These are phyloP conservation scores for Drosophila punjabiensis DNA, from an alignment of 1,140 invertebrate species.

Conservation along the genomic window DNA sequence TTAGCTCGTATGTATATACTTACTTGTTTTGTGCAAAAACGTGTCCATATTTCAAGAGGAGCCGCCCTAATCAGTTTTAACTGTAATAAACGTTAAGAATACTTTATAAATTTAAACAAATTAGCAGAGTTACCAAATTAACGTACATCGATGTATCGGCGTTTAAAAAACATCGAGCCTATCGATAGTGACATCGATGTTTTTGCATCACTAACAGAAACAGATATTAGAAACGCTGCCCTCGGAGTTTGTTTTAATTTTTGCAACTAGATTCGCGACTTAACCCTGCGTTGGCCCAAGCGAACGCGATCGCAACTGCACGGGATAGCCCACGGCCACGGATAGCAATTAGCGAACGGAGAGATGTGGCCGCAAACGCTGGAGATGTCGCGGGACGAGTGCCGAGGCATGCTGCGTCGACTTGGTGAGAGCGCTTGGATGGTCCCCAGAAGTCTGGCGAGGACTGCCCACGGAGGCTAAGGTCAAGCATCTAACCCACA, in stretches of 20 bases:
- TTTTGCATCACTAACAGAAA: slow-evolving; percentile 1
- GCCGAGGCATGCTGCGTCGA: slow-evolving; percentile 93
- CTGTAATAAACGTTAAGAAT: no score
- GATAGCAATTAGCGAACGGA: slow-evolving; percentile 55
- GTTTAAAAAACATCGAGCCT: no score
- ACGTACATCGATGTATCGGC: no score
- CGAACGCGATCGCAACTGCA: slow-evolving; percentile 50
- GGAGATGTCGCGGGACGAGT: slow-evolving; percentile 94
- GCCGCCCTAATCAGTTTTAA: no score
- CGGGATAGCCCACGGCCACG: slow-evolving; percentile 52
- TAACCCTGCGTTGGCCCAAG: slow-evolving; percentile 38
- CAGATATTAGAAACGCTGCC: slow-evolving; percentile 49
- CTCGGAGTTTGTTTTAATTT: slow-evolving; percentile 58
- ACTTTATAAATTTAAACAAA: no score
- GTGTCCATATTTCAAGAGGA: no score
- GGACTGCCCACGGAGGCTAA: background rate
- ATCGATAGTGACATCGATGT: no score
- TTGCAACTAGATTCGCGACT: slow-evolving; percentile 45
- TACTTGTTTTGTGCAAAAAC: no score
- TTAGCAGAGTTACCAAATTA: no score
- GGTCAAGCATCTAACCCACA: background rate
- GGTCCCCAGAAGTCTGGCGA: slow-evolving; percentile 23
- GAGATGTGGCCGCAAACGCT: slow-evolving; percentile 90
- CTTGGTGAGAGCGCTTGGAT: slow-evolving; percentile 87
- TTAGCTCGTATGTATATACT: no score